phyloP scores from a whole-genome alignment of 2,888 invertebrate species.

The Orchesellides sinensis region DNA sequence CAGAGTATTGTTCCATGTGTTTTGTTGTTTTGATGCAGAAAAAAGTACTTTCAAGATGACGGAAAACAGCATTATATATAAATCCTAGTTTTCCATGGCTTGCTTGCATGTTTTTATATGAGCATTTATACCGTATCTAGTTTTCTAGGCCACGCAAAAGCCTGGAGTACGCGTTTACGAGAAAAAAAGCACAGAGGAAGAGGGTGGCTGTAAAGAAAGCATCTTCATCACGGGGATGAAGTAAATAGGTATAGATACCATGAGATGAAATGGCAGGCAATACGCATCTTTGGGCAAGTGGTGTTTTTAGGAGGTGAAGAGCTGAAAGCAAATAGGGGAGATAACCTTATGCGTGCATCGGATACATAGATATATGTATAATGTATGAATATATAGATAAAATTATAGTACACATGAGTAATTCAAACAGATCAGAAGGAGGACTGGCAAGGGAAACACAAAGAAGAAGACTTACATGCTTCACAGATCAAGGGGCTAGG shows the following conservation, averaged over 20 bases:
- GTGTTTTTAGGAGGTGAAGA: background rate
- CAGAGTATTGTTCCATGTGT: slow-evolving; percentile 65
- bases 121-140: background rate
- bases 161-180: slow-evolving; percentile 20
- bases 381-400: background rate
- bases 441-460: slow-evolving; percentile 35
- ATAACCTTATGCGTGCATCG: background rate
- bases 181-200: too few species aligned
- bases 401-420: slow-evolving; percentile 64
- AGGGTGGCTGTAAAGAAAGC: slow-evolving; percentile 46
- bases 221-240: slow-evolving; percentile 26
- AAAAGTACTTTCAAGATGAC: slow-evolving; percentile 15
- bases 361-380: background rate
- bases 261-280: slow-evolving; percentile 23
- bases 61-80: slow-evolving; percentile 18
- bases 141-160: too few species aligned
- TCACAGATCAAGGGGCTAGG: slow-evolving; percentile 59
- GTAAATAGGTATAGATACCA: background rate
- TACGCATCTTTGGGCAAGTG: background rate
- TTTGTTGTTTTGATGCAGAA: slow-evolving; percentile 64
- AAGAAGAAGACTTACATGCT: slow-evolving; percentile 63
- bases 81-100: slow-evolving; percentile 13
- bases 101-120: background rate
- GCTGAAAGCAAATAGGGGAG: too few species aligned
- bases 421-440: slow-evolving; percentile 53